Evolutionary conservation across 2,888 invertebrate genomes (phyloP), one percentile per base, ranked within the genome.

Genomic region (Calameuta filiformis): DNA sequence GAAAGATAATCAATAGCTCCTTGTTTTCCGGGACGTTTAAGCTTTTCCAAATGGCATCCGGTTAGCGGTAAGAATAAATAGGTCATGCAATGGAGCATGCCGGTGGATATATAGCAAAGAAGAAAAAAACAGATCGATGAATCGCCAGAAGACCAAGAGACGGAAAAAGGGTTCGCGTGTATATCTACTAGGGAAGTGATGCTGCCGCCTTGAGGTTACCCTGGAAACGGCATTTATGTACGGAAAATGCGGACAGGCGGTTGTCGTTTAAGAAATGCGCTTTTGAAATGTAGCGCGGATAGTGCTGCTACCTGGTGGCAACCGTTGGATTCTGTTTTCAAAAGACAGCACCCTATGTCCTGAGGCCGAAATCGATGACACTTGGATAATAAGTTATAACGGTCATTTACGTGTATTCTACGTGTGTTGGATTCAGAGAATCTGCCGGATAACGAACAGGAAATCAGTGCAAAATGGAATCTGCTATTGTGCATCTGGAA

Each of bases 401-500:
- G 56, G 15, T 56, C 56, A 56, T 9, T 56, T 56, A 23, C 56
- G 56, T 56, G 56, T 56, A 56, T 23, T 23, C 9, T 56, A 56
- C 56, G 23, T 56, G 56, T 23, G 0, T 23, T 56, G 23, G 23
- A 56, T 56, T 56, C 2, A 9, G 2, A 56, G 56, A 9, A 9
- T 56, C 56, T 56, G 9, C 2, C 23, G 23, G 56, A 56, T 9
- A 56, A 56, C 56, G 23, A 6, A 56, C 56, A 9, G 23, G 56
- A 56, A 56, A 1, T 23, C 2, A 56, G 56, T 56, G 56, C 9
- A 23, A 71, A 33, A 90, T 90, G 90, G 90, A 91, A 79, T 88
- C 89, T 12, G 88, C 89, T 73, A 88, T 90, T 77, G 85, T 87
- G 4, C 82, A 89, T 81, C 85, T 90, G 56, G 90, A 90, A 76